These are phyloP conservation scores for Phengaris alcon DNA, from an alignment of 2,888 invertebrate genomes.

Conservation along the genomic window DNA sequence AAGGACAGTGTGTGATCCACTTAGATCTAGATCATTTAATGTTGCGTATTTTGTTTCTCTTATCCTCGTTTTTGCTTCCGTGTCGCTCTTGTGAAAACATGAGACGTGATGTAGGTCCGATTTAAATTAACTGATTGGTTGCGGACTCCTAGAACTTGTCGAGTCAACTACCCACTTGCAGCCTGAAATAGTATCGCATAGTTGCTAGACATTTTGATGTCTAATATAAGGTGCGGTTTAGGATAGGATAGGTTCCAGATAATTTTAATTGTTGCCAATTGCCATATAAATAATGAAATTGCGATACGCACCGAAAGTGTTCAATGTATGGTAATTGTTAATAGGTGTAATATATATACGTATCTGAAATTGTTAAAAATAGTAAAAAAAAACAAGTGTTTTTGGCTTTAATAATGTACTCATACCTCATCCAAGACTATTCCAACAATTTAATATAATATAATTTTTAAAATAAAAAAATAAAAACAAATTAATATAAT, in stretches of 20 bases:
- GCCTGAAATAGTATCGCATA: background rate
- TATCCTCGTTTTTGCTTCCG: constrained; percentile 25
- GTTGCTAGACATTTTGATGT: background rate
- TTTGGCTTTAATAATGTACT: background rate
- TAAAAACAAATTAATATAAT: too few species aligned
- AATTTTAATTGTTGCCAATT: background rate
- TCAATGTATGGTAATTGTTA: too few species aligned
- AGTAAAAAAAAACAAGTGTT: too few species aligned
- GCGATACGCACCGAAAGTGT: too few species aligned
- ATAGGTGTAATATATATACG: too few species aligned
- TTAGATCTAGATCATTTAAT: constrained; percentile 20
- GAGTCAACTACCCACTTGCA: background rate
- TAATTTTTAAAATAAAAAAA: too few species aligned
- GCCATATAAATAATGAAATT: too few species aligned
- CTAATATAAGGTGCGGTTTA: too few species aligned
- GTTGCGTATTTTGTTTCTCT: constrained; percentile 20
- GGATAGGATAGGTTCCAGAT: background rate
- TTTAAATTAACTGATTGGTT: constrained; percentile 22
- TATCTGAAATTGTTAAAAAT: too few species aligned
- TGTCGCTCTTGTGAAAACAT: constrained; percentile 2
- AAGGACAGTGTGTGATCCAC: constrained; percentile 34
- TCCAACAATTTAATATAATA: background rate
- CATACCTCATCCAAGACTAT: background rate
- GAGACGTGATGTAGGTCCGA: background rate
- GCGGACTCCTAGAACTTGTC: constrained; percentile 18